These are phyloP conservation scores for Cariama cristata DNA, from an alignment of 2,113 vertebrate species.

Conservation along the genomic window DNA sequence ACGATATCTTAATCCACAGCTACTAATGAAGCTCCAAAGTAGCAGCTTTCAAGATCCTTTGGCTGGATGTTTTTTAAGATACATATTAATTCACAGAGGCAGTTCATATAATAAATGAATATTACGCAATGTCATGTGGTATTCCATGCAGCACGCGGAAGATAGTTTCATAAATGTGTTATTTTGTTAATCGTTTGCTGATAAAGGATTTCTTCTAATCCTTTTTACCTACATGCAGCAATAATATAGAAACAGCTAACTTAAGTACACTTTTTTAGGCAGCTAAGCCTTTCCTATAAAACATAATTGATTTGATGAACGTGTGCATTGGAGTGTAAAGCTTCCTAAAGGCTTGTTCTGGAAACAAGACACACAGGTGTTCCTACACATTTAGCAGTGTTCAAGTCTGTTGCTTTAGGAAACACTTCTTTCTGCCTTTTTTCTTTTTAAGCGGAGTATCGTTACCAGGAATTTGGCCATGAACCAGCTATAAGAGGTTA, in stretches of 20 bases:
- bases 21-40: constrained; percentile 28
- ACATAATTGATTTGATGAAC: not conserved
- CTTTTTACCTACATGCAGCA: not conserved
- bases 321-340: not conserved
- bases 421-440: not conserved
- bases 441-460: not conserved
- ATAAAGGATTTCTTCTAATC: not conserved
- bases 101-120: not conserved
- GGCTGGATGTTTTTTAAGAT: constrained; percentile 21
- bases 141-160: not conserved
- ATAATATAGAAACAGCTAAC: not conserved
- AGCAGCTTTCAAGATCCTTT: constrained; percentile 18
- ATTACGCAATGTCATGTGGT: not conserved
- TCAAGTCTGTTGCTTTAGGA: not conserved
- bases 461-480: not conserved
- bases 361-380: not conserved
- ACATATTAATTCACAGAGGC: not conserved
- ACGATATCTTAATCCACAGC: not conserved
- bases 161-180: not conserved
- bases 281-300: not conserved
- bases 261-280: not conserved
- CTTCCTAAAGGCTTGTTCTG: not conserved
- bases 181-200: not conserved
- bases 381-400: not conserved
- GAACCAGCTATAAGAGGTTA: not conserved